Percentiles rank a stretch among this genome's conserved stretches.
Evolutionary conservation across 2,113 vertebrate genomes (phyloP).

Genomic region (Clarias macrocephalus): DNA sequence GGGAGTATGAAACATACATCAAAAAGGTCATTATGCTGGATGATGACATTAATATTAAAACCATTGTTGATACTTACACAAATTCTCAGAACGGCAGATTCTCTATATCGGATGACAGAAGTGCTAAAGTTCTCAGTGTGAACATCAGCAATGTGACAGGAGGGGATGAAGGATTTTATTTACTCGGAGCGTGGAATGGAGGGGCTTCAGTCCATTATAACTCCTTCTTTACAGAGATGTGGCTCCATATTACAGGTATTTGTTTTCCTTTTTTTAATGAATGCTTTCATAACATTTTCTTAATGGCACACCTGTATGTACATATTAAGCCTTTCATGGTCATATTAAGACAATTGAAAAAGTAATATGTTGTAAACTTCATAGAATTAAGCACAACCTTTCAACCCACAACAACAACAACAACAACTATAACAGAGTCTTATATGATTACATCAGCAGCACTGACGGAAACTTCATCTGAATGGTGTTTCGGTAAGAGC

Average conservation of each 20-base stretch:
- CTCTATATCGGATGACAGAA: constrained; percentile 17
- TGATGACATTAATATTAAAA: not conserved
- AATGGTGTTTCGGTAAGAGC: not conserved
- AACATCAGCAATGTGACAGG: constrained; percentile 22
- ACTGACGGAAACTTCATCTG: not conserved
- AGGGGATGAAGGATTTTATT: constrained; percentile 21
- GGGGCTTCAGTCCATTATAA: too few species aligned
- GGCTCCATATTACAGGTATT: too few species aligned
- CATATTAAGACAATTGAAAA: too few species aligned
- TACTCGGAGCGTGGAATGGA: not conserved
- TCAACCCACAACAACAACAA: not conserved
- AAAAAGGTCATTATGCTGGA: not conserved
- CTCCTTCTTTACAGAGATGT: too few species aligned
- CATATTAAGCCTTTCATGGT: too few species aligned
- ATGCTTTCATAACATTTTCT: too few species aligned
- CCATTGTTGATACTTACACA: not conserved
- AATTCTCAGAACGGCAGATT: not conserved
- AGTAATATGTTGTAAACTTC: too few species aligned
- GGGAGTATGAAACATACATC: not conserved
- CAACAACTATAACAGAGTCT: too few species aligned
- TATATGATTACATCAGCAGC: too few species aligned
- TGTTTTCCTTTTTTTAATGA: too few species aligned
- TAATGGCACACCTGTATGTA: too few species aligned
- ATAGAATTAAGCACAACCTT: too few species aligned
- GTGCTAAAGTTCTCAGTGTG: not conserved